Conservation (phyloP, 2,113 vertebrate genomes). For the Climacteris rufus region DNA sequence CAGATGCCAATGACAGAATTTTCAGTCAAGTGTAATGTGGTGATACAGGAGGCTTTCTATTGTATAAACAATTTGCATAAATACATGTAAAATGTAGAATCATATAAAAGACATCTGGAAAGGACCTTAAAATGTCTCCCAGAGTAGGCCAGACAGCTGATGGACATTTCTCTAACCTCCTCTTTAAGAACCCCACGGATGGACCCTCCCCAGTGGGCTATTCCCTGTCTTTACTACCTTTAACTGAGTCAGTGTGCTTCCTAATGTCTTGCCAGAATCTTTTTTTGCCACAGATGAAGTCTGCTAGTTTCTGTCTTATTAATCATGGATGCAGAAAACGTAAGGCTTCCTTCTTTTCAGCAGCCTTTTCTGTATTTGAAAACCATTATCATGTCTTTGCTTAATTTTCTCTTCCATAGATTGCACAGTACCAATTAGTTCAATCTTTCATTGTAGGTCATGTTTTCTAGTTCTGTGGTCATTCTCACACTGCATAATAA, state of each 20-base stretch:
- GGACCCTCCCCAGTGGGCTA: not conserved
- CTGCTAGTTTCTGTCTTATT: not conserved
- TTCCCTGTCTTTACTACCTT: not conserved
- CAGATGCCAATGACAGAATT: not conserved
- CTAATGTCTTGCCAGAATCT: not conserved
- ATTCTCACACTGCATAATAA: constrained; percentile 24
- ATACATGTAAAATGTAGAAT: not conserved
- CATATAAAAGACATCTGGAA: not conserved
- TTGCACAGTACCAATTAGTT: constrained; percentile 33
- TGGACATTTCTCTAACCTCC: not conserved
- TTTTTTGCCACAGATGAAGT: not conserved
- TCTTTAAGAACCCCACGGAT: not conserved
- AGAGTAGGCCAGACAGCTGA: not conserved
- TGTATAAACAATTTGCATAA: not conserved
- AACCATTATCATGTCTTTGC: not conserved
- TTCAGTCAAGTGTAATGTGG: not conserved
- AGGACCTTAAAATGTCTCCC: not conserved
- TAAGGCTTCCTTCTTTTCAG: not conserved
- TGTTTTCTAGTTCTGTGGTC: constrained; percentile 43
- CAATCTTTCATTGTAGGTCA: not conserved
- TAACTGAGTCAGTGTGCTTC: not conserved
- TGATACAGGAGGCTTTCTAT: not conserved
- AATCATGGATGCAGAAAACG: not conserved
- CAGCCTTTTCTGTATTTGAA: constrained; percentile 9
- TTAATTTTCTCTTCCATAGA: constrained; percentile 17